phyloP scores from a whole-genome alignment of 2,888 invertebrate species.

The Amphipoea lucens region DNA sequence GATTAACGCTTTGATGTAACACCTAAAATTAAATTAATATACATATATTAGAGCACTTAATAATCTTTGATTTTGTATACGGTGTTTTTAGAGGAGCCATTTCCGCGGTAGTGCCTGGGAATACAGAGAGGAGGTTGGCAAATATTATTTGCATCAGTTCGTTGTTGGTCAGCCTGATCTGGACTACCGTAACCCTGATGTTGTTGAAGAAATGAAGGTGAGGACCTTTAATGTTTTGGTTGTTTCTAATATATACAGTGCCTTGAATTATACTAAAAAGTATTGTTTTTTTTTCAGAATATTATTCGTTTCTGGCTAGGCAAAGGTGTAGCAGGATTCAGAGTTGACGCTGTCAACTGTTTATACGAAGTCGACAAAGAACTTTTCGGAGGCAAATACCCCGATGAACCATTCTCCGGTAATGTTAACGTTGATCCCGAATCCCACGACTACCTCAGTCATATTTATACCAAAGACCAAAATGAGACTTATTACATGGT shows the following conservation, averaged over 20 bases:
- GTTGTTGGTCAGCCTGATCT: conserved; percentile 93
- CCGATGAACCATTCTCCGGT: conserved; percentile 90
- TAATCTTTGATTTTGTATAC: background rate
- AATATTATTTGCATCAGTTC: conserved; percentile 94
- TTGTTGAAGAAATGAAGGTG: conserved; percentile 91
- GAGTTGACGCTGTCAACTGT: conserved; percentile 94
- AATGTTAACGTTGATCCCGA: conserved; percentile 82
- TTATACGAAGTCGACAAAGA: conserved; percentile 90
- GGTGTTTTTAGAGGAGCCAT: conserved; percentile 82
- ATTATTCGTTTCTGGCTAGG: conserved; percentile 95
- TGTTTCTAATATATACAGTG: background rate
- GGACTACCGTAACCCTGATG: conserved; percentile 92
- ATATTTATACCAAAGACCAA: conserved; percentile 91
- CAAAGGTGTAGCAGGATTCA: conserved; percentile 96
- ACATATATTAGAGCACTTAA: background rate
- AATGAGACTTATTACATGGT: conserved; percentile 92
- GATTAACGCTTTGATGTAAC: conserved; percentile 5
- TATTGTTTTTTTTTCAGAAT: conserved; percentile 80
- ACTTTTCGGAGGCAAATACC: conserved; percentile 83
- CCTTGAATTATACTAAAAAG: background rate
- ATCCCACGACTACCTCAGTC: conserved; percentile 90
- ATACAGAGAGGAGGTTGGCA: conserved; percentile 91
- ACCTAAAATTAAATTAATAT: background rate
- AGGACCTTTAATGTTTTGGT: background rate
- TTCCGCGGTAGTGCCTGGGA: conserved; percentile 94